These are phyloP conservation scores for Casuarius casuarius DNA, from an alignment of 2,113 vertebrate species.

Conservation along the genomic window DNA sequence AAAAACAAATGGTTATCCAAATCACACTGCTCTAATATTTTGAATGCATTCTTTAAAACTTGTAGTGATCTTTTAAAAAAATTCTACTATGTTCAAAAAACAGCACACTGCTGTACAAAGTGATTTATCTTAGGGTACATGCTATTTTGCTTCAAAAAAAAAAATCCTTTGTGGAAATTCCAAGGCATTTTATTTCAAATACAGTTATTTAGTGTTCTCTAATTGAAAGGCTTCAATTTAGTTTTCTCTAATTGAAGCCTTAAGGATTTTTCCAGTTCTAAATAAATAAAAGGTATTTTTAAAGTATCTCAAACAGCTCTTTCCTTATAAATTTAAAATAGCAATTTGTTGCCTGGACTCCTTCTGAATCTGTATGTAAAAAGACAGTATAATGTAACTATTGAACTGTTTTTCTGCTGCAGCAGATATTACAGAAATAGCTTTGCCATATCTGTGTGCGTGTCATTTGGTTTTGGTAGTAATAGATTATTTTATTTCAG, in stretches of 20 bases:
- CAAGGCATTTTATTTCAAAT: background rate
- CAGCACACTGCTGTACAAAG: fast-evolving
- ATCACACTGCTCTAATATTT: background rate
- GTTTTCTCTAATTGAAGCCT: background rate
- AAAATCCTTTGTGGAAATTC: background rate
- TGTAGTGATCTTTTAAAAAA: background rate
- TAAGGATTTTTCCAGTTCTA: background rate
- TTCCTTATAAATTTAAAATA: background rate
- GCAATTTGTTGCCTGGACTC: background rate
- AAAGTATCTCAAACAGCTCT: background rate
- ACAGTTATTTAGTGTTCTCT: background rate
- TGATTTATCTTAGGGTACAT: background rate
- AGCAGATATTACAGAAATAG: background rate
- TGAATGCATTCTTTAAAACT: background rate
- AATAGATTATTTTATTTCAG: background rate
- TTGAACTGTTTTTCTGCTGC: background rate
- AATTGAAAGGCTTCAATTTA: background rate
- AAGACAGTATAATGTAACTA: background rate
- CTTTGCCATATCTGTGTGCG: background rate
- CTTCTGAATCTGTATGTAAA: background rate
- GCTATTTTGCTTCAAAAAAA: too few species aligned
- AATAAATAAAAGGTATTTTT: background rate
- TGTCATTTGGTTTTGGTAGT: background rate
- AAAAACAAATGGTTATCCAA: background rate
- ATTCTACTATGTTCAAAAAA: background rate